These are phyloP conservation scores for Microctenopoma steveboyesi DNA, from an alignment of 2,797 vertebrate species.

Conservation along the genomic window DNA sequence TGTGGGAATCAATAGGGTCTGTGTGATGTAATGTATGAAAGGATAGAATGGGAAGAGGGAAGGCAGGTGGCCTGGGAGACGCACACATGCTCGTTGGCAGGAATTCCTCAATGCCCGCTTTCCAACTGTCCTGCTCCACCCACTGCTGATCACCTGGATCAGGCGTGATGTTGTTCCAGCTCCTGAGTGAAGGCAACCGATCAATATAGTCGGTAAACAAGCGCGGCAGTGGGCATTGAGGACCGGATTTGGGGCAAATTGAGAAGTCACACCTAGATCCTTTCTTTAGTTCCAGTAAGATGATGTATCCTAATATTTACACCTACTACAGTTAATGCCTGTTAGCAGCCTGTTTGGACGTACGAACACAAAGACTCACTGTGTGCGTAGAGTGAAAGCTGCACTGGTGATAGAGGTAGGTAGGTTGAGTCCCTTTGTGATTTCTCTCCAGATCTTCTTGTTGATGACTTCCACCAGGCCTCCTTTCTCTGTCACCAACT, in stretches of 20 bases:
- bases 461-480: constrained; percentile 99
- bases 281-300: constrained; percentile 32
- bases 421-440: constrained; percentile 97
- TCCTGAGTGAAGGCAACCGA: no score
- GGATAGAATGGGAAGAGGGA: constrained; percentile 54
- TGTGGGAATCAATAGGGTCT: constrained; percentile 67
- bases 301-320: background rate
- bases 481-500: constrained; percentile 96
- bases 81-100: no score
- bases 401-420: constrained; percentile 99
- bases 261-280: constrained; percentile 9
- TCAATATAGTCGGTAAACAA: no score
- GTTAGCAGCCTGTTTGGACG: constrained; percentile 6
- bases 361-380: constrained; percentile 81
- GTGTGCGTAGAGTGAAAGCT: constrained; percentile 97
- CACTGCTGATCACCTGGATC: no score
- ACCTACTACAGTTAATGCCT: background rate
- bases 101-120: no score
- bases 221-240: no score
- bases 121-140: no score
- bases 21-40: constrained; percentile 66
- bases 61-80: constrained; percentile 36
- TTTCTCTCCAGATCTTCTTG: constrained; percentile 99
- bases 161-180: no score
- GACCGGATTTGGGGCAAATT: background rate